Percentiles rank a stretch among this genome's conserved stretches.
These are phyloP conservation scores for Drosophila subquinaria DNA, from an alignment of 2,888 invertebrate species.

Conservation along the genomic window DNA sequence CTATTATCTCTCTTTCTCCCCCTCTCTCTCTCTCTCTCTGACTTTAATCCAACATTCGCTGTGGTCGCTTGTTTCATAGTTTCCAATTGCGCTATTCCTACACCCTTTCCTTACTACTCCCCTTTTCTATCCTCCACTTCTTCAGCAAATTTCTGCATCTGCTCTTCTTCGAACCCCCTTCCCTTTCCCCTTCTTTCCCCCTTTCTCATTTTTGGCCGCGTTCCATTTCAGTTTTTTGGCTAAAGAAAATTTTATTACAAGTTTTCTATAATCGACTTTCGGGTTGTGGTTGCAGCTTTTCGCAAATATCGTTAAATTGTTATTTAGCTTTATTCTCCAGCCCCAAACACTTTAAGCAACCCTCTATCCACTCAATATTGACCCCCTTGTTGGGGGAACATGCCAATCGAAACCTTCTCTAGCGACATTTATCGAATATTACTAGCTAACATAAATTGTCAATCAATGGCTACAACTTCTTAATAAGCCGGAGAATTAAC, in stretches of 20 bases:
- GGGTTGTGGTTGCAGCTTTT: slow-evolving; percentile 55
- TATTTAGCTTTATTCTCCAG: slow-evolving; percentile 11
- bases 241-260: slow-evolving; percentile 79
- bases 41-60: slow-evolving; percentile 25
- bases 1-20: background rate
- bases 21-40: background rate
- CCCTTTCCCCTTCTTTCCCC: too few relatives aligned
- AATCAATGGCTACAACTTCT: background rate
- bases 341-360: background rate
- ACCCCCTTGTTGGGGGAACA: background rate
- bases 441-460: slow-evolving; percentile 5
- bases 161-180: slow-evolving; percentile 10
- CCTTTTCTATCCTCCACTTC: background rate
- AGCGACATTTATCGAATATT: slow-evolving; percentile 31
- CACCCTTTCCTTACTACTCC: background rate
- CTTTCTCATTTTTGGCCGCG: slow-evolving; percentile 33
- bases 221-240: slow-evolving; percentile 64
- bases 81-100: slow-evolving; percentile 50
- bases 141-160: slow-evolving; percentile 40
- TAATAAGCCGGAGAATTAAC: background rate
- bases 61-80: slow-evolving; percentile 68
- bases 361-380: background rate
- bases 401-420: slow-evolving; percentile 35
- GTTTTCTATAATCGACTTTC: slow-evolving; percentile 78
- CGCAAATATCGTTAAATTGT: slow-evolving; percentile 67